A percentile compares a stretch with the other conserved stretches of the same genome.
These are phyloP conservation scores for Phenganax subtilis DNA, from an alignment of 92 coral and sea anemone genomes.

Conservation along the genomic window DNA sequence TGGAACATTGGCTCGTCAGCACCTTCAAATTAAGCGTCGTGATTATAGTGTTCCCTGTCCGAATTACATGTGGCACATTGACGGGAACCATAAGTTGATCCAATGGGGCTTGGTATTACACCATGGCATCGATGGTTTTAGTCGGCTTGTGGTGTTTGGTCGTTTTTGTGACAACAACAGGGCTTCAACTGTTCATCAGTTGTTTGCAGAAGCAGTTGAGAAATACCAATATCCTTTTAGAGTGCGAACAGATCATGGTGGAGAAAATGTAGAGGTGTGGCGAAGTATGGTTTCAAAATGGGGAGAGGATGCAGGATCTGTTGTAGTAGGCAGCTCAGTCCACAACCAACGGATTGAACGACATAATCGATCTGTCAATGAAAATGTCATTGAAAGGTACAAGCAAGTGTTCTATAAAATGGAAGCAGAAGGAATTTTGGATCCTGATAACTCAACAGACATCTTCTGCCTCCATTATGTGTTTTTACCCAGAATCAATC, in stretches of 20 bases:
- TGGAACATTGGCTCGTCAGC: not conserved
- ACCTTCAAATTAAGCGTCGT: not conserved
- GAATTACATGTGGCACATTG: not conserved
- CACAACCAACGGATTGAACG: conserved; percentile 52
- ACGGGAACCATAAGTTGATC: too few species aligned
- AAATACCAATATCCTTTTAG: conserved; percentile 42
- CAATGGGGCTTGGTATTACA: not conserved
- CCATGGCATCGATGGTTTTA: not conserved
- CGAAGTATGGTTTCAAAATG: conserved; percentile 40
- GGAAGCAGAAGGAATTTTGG: conserved; percentile 37
- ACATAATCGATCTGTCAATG: conserved; percentile 43
- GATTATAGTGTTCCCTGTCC: not conserved
- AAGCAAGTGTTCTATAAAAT: conserved; percentile 38
- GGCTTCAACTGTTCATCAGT: not conserved
- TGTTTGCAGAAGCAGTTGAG: not conserved
- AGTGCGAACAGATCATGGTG: conserved; percentile 51
- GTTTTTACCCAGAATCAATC: conserved; percentile 47
- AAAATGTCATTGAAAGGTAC: conserved; percentile 33
- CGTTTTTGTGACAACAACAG: not conserved
- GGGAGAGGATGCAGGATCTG: conserved; percentile 50
- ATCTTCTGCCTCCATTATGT: conserved; percentile 51
- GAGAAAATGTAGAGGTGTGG: conserved; percentile 51
- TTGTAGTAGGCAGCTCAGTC: conserved; percentile 46
- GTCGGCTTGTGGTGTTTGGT: not conserved
- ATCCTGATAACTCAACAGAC: conserved; percentile 48